These are phyloP conservation scores for Asobara japonica DNA, from an alignment of 1,140 invertebrate genomes.

Conservation along the genomic window DNA sequence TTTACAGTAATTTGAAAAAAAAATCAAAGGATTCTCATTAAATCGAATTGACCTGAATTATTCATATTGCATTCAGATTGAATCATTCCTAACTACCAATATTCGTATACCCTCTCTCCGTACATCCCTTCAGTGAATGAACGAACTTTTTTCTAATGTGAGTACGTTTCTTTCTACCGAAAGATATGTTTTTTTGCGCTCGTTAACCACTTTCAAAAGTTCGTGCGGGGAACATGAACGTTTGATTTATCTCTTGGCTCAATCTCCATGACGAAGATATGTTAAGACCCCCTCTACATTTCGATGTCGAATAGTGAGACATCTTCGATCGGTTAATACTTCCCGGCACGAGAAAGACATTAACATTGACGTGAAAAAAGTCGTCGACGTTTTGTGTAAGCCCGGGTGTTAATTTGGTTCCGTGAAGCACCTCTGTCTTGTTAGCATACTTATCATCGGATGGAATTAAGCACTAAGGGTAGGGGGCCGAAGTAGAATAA, in stretches of 20 bases:
- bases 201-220: slow-evolving; percentile 49
- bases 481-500: slow-evolving; percentile 31
- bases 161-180: no score
- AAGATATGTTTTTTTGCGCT: no score
- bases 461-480: slow-evolving; percentile 57
- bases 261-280: not conserved
- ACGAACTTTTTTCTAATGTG: not conserved
- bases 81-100: no score
- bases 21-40: not conserved
- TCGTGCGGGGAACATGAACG: not conserved
- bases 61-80: not conserved
- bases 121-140: no score
- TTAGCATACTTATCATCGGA: slow-evolving; percentile 66
- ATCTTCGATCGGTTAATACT: slow-evolving; percentile 58
- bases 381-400: slow-evolving; percentile 54
- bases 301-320: slow-evolving; percentile 47
- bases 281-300: not conserved
- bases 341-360: slow-evolving; percentile 45
- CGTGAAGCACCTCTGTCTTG: slow-evolving; percentile 54
- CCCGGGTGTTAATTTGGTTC: slow-evolving; percentile 59
- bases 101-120: not conserved
- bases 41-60: not conserved
- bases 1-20: no score
- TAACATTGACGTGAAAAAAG: slow-evolving; percentile 56
- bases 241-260: slow-evolving; percentile 10